Conservation (phyloP, 2,888 invertebrate species). For the Idaea straminata region DNA sequence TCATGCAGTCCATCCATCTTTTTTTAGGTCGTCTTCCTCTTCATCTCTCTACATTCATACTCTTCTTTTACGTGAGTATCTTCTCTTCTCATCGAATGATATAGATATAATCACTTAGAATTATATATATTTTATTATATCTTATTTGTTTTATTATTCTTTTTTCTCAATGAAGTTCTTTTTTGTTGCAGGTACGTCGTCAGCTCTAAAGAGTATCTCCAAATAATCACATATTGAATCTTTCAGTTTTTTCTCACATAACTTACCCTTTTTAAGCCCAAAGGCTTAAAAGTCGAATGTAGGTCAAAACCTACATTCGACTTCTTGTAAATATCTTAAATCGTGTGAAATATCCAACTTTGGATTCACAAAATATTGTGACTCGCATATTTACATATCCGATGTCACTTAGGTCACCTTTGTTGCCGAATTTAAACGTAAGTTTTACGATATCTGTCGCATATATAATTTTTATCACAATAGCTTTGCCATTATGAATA, state of each 20-base stretch:
- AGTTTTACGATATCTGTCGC: neutral
- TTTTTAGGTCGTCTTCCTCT: too few relatives aligned
- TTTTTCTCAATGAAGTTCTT: conserved; percentile 32
- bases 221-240: neutral
- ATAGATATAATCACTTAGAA: too few relatives aligned
- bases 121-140: too few relatives aligned
- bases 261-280: conserved; percentile 5
- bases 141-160: neutral
- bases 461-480: neutral
- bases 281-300: too few relatives aligned
- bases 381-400: conserved; percentile 30
- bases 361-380: conserved; percentile 23
- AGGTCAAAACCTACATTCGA: neutral
- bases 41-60: too few relatives aligned
- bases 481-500: neutral
- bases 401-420: conserved; percentile 4
- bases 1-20: too few relatives aligned
- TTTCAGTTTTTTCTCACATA: conserved; percentile 5
- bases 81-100: too few relatives aligned
- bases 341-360: conserved; percentile 43
- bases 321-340: conserved; percentile 44
- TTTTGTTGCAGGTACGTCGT: conserved; percentile 30
- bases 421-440: conserved; percentile 3
- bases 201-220: neutral
- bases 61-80: too few relatives aligned